phyloP scores from a whole-genome alignment of 2,113 vertebrate genomes.

The Amphiprion percula region DNA sequence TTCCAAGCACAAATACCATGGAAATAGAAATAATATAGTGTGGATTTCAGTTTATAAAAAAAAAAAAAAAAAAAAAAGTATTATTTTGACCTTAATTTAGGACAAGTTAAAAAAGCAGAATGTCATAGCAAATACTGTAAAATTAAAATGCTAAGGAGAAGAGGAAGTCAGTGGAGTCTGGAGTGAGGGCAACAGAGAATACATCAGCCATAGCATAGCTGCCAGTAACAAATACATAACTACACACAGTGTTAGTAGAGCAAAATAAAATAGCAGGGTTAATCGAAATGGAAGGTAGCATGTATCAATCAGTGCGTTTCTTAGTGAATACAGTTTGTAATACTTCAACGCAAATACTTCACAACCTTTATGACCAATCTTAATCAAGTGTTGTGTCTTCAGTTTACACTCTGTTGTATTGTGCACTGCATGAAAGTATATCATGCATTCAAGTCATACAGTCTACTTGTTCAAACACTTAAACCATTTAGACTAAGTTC shows the following conservation, averaged over 20 bases:
- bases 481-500: not conserved
- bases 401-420: not conserved
- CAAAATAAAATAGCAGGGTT: conserved; percentile 52
- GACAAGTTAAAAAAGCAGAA: conserved; percentile 21
- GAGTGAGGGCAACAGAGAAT: conserved; percentile 72
- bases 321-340: conserved; percentile 4
- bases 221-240: conserved; percentile 74
- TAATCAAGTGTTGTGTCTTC: not conserved
- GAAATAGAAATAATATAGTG: not conserved
- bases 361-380: conserved; percentile 31
- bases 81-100: conserved; percentile 41
- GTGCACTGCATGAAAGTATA: not conserved
- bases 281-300: conserved; percentile 20
- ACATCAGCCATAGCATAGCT: conserved; percentile 87
- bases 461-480: too few species aligned
- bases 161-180: conserved; percentile 73
- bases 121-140: not conserved
- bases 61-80: conserved; percentile 21
- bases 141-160: conserved; percentile 27
- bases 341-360: conserved; percentile 26
- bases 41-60: not conserved
- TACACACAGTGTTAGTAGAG: conserved; percentile 62
- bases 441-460: not conserved
- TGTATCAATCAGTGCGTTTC: conserved; percentile 17
- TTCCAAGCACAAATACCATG: not conserved